phyloP scores from a whole-genome alignment of 2,797 vertebrate genomes.

The Neoniphon sammara region DNA sequence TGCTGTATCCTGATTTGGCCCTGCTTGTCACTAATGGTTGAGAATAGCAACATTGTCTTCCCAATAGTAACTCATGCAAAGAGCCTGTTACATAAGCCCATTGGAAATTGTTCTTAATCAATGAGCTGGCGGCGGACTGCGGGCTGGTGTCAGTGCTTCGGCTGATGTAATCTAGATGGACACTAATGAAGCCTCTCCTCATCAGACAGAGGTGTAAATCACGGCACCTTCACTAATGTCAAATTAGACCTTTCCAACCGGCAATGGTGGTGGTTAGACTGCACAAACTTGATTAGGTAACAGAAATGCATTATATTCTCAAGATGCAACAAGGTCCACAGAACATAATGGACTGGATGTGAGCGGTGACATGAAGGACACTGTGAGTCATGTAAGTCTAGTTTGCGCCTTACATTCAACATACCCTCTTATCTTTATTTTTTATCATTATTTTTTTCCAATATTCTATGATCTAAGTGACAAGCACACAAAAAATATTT shows the following conservation, averaged over 20 bases:
- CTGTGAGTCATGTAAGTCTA: constrained; percentile 9
- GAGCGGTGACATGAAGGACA: not conserved
- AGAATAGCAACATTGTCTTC: constrained; percentile 21
- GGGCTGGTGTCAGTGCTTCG: constrained; percentile 64
- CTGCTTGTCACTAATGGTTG: constrained; percentile 13
- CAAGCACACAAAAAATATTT: not conserved
- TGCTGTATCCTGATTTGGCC: constrained; percentile 5
- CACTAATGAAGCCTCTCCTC: constrained; percentile 72
- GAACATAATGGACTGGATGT: constrained; percentile 20
- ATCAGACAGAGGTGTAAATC: constrained; percentile 74
- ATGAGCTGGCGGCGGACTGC: constrained; percentile 63
- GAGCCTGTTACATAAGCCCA: constrained; percentile 65
- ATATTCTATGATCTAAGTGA: constrained; percentile 3
- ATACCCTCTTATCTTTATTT: not conserved
- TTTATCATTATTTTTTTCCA: not conserved
- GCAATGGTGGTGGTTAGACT: constrained; percentile 30
- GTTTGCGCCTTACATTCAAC: constrained; percentile 13
- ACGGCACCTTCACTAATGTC: constrained; percentile 47
- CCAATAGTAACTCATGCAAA: constrained; percentile 44
- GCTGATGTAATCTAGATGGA: constrained; percentile 75
- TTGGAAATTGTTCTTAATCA: constrained; percentile 70
- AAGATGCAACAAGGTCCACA: constrained; percentile 17
- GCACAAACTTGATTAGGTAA: constrained; percentile 52
- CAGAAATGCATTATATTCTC: constrained; percentile 46
- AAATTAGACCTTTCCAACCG: constrained; percentile 49